Base-by-base conservation (phyloP, 92 coral and sea anemone genomes). In the Porites lobata region DNA sequence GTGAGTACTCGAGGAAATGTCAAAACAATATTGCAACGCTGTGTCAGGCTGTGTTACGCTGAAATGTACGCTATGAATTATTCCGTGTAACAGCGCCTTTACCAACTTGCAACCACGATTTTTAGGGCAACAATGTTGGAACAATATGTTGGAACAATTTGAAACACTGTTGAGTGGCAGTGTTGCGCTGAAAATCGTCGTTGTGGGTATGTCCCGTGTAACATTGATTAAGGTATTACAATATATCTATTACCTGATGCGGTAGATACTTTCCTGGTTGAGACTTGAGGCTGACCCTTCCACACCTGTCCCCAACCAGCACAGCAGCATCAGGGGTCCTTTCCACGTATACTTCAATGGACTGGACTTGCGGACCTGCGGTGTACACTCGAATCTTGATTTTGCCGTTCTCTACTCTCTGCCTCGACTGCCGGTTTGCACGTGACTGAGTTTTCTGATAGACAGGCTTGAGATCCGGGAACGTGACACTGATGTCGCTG, bases 321-420 rank as follows among this genome's bases (percentile, higher is more conserved):
- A 73, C 88, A 1, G 96, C 94, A 5, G 98, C 96, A 50, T 87
- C 87, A 1, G 97, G 96, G 8, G 90, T 89, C 82, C 98, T 75
- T 82, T 97, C 98, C 32, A 97, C 99, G 82, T 76, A 87, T 1
- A 90, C 98, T 68, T 91, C 91, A 69, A 95, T 86, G 75, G 72
- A 78, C 70, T 87, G 92, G 17, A 92, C 78, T 18, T 85, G 89
- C 14, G 81, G 82, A 1, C 76, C 89, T 10, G 24, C 17, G 10
- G 89, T 80, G 22, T 62, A 43, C 0, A 89, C 94, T 69, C 72
- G 79, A 53, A 91, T 84, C 79, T 72, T 87, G 15, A 91, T 50
- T 65, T 67, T 78, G 26, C 95, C 95, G 75, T 66, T 82, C 58
- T 80, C 50, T n/a, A 94, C 83, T 65, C 95, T 80, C 59, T 91